A percentile compares a stretch with the other conserved stretches of the same genome.
These are phyloP conservation scores for Synodontis membranacea DNA, from an alignment of 2,113 vertebrate genomes.

Conservation along the genomic window DNA sequence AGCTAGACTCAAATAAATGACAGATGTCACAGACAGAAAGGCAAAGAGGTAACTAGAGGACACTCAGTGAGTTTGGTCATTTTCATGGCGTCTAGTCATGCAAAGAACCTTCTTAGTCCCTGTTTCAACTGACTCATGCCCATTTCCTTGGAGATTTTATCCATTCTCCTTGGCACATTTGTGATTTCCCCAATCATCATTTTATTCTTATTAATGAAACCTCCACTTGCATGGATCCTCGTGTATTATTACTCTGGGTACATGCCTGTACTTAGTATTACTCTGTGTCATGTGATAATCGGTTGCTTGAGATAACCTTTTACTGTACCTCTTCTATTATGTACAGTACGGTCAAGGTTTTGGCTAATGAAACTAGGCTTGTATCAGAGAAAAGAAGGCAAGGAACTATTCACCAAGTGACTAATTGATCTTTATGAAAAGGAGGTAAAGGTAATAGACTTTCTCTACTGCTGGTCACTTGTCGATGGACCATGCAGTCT, in stretches of 20 bases:
- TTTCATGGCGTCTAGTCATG: neutral
- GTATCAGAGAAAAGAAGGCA: neutral
- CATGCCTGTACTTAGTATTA: no score
- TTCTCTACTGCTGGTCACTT: neutral
- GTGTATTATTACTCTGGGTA: neutral
- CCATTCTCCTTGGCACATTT: neutral
- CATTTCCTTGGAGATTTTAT: neutral
- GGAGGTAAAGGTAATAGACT: neutral
- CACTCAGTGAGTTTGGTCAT: neutral
- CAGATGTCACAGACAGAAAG: conserved; percentile 44
- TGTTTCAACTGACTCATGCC: neutral
- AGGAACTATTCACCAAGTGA: neutral
- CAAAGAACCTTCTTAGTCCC: neutral
- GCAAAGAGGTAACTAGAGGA: conserved; percentile 37
- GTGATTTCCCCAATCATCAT: neutral
- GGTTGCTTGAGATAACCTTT: neutral
- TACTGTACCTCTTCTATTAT: neutral
- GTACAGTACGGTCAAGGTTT: neutral
- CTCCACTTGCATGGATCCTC: neutral
- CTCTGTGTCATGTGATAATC: neutral
- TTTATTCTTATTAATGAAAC: neutral
- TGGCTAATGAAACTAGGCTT: neutral
- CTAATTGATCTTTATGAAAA: neutral
- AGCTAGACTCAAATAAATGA: conserved; percentile 13
- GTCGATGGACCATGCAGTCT: neutral